Evolutionary conservation across 2,888 invertebrate genomes (phyloP).

Genomic region (Rosalia funebris): DNA sequence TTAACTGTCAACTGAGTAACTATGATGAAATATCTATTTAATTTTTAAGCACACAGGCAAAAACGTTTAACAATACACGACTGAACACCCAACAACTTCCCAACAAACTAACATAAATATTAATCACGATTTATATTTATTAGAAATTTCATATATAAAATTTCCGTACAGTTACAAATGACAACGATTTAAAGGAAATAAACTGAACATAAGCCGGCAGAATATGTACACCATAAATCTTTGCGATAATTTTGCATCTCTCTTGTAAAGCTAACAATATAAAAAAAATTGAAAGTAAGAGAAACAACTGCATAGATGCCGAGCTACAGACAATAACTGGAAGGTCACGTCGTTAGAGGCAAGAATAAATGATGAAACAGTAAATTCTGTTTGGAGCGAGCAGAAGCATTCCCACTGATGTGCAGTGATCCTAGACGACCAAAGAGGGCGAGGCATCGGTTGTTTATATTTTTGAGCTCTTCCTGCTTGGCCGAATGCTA

Average conservation of each 20-base stretch:
- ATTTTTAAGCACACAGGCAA: too few relatives aligned
- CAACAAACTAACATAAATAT: too few relatives aligned
- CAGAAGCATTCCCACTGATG: conserved; percentile 38
- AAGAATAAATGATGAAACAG: conserved; percentile 38
- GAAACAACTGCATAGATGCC: background rate
- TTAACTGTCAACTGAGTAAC: too few relatives aligned
- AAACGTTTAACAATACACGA: too few relatives aligned
- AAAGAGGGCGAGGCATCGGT: conserved; percentile 28
- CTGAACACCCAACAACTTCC: too few relatives aligned
- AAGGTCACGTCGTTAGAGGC: conserved; percentile 3
- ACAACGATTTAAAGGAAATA: background rate
- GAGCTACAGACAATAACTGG: conserved; percentile 4
- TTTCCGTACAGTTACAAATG: background rate
- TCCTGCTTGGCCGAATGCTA: background rate
- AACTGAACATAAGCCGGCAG: background rate
- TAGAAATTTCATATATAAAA: background rate
- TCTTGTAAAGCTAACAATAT: background rate
- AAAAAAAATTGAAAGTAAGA: background rate
- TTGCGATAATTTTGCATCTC: background rate
- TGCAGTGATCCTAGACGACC: conserved; percentile 42
- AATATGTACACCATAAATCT: background rate
- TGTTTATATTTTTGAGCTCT: conserved; percentile 21
- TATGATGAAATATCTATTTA: too few relatives aligned
- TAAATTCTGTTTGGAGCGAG: conserved; percentile 43
- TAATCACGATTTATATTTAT: too few relatives aligned